phyloP scores from a whole-genome alignment of 2,888 invertebrate species.

The Drosophila cracens region DNA sequence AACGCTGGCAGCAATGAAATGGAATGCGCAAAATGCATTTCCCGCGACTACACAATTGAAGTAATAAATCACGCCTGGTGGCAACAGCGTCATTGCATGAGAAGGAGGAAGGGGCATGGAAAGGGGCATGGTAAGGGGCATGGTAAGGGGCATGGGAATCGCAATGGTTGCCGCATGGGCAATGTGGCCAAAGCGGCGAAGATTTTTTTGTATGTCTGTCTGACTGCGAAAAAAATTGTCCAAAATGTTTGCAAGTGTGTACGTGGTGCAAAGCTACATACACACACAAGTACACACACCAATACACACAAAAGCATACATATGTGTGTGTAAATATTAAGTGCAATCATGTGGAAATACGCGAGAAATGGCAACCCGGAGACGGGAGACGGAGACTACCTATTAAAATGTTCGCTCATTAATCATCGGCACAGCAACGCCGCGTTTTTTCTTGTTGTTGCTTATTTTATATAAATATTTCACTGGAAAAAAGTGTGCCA shows the following conservation, averaged over 20 bases:
- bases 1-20: constrained; percentile 75
- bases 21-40: constrained; percentile 79
- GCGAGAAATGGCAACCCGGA: constrained; percentile 62
- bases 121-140: background rate
- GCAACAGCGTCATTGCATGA: constrained; percentile 15
- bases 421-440: constrained; percentile 65
- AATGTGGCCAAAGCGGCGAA: constrained; percentile 44
- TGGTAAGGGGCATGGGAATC: background rate
- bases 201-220: constrained; percentile 30
- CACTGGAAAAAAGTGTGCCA: constrained; percentile 21
- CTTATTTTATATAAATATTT: constrained; percentile 64
- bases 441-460: constrained; percentile 41
- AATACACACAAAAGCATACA: background rate
- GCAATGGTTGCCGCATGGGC: constrained; percentile 37
- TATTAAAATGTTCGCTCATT: constrained; percentile 79
- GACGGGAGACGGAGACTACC: constrained; percentile 63
- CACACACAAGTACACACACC: background rate
- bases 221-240: constrained; percentile 49
- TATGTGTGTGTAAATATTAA: constrained; percentile 63
- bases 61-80: constrained; percentile 73
- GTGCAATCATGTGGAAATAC: constrained; percentile 77
- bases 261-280: constrained; percentile 20
- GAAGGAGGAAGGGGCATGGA: background rate
- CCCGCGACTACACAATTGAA: constrained; percentile 79
- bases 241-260: constrained; percentile 35